Evolutionary conservation across 2,797 vertebrate species (phyloP).

Genomic region (Ctenosaura bakeri): DNA sequence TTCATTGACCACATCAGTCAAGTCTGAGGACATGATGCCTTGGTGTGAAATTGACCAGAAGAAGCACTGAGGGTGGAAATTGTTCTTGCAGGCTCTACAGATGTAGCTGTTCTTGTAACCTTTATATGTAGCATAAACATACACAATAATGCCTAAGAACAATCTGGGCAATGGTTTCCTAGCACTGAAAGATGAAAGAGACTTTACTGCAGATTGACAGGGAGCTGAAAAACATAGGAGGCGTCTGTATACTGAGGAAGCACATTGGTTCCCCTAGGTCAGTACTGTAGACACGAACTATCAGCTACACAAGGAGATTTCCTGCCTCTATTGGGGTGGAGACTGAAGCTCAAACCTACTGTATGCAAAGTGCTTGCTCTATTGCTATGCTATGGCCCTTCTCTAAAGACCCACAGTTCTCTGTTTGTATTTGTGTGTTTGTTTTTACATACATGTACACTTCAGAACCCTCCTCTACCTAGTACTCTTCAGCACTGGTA

Average conservation of each 20-base stretch:
- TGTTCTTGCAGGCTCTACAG: background rate
- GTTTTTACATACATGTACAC: background rate
- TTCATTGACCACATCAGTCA: background rate
- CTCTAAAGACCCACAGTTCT: background rate
- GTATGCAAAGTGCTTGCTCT: background rate
- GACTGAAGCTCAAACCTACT: background rate
- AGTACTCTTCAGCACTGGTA: no score
- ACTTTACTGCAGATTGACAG: background rate
- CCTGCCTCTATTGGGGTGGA: no score
- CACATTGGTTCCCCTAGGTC: background rate
- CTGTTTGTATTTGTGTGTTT: background rate
- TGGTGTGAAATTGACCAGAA: constrained; percentile 10
- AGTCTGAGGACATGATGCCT: background rate
- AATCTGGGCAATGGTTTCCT: background rate
- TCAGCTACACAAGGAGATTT: background rate
- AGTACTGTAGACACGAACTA: background rate
- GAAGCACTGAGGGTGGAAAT: background rate
- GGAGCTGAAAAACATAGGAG: background rate
- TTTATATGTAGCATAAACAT: background rate
- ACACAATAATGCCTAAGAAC: background rate
- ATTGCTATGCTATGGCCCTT: background rate
- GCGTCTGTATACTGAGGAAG: background rate
- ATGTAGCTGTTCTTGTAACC: background rate
- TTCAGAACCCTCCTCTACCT: background rate
- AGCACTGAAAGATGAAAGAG: background rate